Conservation (phyloP, 2,888 invertebrate genomes). For the Mongoloraphidia duomilia region DNA sequence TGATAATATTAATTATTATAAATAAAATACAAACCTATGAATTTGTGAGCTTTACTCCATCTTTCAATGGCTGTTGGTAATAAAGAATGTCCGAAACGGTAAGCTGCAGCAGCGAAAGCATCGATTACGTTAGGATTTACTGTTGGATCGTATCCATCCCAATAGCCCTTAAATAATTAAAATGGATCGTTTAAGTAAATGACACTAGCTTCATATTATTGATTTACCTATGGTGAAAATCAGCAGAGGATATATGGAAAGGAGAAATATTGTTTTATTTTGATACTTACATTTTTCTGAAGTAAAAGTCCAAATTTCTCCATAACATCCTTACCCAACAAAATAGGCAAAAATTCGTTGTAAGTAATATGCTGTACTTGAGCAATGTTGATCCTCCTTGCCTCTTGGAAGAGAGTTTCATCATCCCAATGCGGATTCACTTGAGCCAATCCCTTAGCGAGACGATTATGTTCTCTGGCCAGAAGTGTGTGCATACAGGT, state of each 20-base stretch:
- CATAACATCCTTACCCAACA: constrained; percentile 83
- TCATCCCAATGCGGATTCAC: constrained; percentile 91
- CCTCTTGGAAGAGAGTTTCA: constrained; percentile 79
- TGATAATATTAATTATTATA: constrained; percentile 2
- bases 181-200: neutral
- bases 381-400: constrained; percentile 70
- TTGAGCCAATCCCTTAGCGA: constrained; percentile 58
- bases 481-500: constrained; percentile 85
- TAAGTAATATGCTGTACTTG: constrained; percentile 81
- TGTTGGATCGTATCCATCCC: constrained; percentile 69
- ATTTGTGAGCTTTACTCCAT: constrained; percentile 91
- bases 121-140: constrained; percentile 82
- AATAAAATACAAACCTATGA: constrained; percentile 51
- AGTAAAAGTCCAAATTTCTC: constrained; percentile 75
- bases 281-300: constrained; percentile 51
- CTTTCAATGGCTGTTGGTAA: constrained; percentile 81
- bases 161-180: constrained; percentile 44
- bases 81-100: constrained; percentile 82
- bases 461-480: constrained; percentile 81
- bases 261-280: neutral
- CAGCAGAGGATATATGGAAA: neutral
- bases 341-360: constrained; percentile 79
- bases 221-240: too few relatives aligned
- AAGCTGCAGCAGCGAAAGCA: constrained; percentile 83
- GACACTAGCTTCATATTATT: neutral